Conservation (phyloP, 1,140 invertebrate species). For the Apis mellifera region Amel_HAv3.1 CM009934.2:9415001-9415500, state of each 20-base stretch:
- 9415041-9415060: constrained; percentile 19
- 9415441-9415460: constrained; percentile 76
- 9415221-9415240: too few relatives aligned
- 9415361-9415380: constrained; percentile 51
- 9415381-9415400: constrained; percentile 70
- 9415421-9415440: constrained; percentile 58
- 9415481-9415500: constrained; percentile 60
- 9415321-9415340: constrained; percentile 13
- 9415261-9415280: background rate
- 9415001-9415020: background rate
- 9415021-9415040: constrained; percentile 21
- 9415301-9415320: background rate
- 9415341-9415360: constrained; percentile 32
- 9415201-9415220: background rate
- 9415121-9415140: constrained; percentile 31
- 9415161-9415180: background rate
- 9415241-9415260: too few relatives aligned
- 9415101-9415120: constrained; percentile 13
- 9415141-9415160: background rate
- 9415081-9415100: constrained; percentile 23
- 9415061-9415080: constrained; percentile 9
- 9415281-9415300: too few relatives aligned
- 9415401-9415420: constrained; percentile 68
- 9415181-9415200: background rate
- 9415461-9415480: constrained; percentile 74